These are phyloP conservation scores for Willisornis vidua DNA, from an alignment of 2,113 vertebrate species.

Conservation along the genomic window DNA sequence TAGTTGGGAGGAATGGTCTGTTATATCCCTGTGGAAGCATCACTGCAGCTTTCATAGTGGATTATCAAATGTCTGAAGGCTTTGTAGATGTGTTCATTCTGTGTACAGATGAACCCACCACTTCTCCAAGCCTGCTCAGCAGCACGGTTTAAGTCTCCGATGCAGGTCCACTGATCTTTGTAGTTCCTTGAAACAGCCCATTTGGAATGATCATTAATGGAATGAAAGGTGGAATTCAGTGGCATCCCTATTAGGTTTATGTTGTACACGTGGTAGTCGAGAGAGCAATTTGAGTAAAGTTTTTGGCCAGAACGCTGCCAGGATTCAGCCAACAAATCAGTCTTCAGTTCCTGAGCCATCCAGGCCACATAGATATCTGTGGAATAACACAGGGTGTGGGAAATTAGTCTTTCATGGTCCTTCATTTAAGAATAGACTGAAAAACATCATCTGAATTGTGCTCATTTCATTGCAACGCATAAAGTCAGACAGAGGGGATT, in stretches of 20 bases:
- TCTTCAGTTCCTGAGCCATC: slow-evolving; percentile 85
- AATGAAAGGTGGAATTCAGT: slow-evolving; percentile 72
- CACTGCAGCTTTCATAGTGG: slow-evolving; percentile 76
- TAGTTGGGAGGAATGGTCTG: background rate
- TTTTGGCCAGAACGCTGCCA: slow-evolving; percentile 80
- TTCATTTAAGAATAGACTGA: background rate
- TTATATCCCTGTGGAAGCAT: background rate
- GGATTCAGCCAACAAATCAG: slow-evolving; percentile 85
- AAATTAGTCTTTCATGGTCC: background rate
- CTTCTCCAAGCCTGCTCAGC: slow-evolving; percentile 81
- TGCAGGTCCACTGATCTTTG: slow-evolving; percentile 81
- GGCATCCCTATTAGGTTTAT: slow-evolving; percentile 75
- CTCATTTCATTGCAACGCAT: rapidly evolving
- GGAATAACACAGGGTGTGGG: background rate
- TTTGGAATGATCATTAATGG: slow-evolving; percentile 89
- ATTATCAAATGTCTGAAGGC: slow-evolving; percentile 80
- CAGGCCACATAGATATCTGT: slow-evolving; percentile 90
- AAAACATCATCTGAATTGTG: background rate
- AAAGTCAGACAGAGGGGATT: background rate
- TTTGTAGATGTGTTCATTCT: slow-evolving; percentile 79
- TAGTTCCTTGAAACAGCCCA: slow-evolving; percentile 83
- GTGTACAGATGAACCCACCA: slow-evolving; percentile 87
- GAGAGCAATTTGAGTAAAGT: slow-evolving; percentile 92
- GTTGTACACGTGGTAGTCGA: slow-evolving; percentile 86
- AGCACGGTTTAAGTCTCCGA: slow-evolving; percentile 90